Conservation (phyloP, 2,797 vertebrate species). For the Acestrorhynchus altus region DNA sequence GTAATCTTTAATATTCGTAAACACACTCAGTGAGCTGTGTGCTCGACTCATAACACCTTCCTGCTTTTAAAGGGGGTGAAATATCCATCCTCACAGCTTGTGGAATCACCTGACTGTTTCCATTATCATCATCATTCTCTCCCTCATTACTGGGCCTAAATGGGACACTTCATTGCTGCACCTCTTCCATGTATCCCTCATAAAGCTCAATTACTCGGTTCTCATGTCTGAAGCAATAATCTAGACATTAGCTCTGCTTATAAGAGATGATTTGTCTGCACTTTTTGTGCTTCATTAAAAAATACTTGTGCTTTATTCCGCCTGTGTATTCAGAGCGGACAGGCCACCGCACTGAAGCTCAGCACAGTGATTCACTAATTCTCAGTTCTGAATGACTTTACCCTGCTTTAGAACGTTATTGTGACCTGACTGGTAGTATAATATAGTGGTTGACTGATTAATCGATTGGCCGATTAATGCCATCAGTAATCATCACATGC, state of each 20-base stretch:
- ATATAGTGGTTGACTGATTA: too few relatives aligned
- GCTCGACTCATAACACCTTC: not conserved
- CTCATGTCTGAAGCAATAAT: conserved; percentile 3
- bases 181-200: not conserved
- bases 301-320: not conserved
- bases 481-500: too few relatives aligned
- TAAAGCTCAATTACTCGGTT: not conserved
- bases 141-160: not conserved
- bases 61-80: not conserved
- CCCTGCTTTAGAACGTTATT: too few relatives aligned
- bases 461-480: too few relatives aligned
- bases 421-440: too few relatives aligned
- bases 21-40: too few relatives aligned
- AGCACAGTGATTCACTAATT: too few relatives aligned
- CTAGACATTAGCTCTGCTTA: not conserved
- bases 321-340: not conserved
- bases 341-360: not conserved
- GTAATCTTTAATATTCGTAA: too few relatives aligned
- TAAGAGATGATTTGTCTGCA: not conserved
- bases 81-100: not conserved
- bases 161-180: not conserved
- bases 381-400: too few relatives aligned
- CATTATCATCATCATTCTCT: not conserved
- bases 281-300: not conserved
- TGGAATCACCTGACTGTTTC: not conserved